Percentiles rank a stretch among this genome's conserved stretches.
These are phyloP conservation scores for Drosophila mayri DNA, from an alignment of 1,140 invertebrate species.

Conservation along the genomic window DNA sequence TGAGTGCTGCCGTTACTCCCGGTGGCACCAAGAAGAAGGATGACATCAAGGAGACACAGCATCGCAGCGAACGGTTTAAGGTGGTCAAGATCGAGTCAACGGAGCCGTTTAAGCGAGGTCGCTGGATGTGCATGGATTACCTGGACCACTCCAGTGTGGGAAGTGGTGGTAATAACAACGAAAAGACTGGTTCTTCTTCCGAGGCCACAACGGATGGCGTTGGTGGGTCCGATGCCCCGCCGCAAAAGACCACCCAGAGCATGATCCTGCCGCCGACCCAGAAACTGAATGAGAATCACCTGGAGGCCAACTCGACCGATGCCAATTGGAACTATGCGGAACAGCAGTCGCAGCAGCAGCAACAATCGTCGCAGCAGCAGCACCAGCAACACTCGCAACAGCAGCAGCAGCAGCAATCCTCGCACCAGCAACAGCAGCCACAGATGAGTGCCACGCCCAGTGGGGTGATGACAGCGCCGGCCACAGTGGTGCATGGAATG, in stretches of 20 bases:
- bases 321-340: conserved; percentile 79
- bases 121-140: conserved; percentile 98
- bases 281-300: conserved; percentile 73
- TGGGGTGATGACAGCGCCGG: conserved; percentile 76
- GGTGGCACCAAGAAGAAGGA: conserved; percentile 87
- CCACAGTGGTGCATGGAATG: conserved; percentile 79
- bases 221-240: conserved; percentile 20
- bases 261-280: conserved; percentile 79
- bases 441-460: conserved; percentile 60
- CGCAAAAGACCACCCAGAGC: conserved; percentile 80
- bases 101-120: conserved; percentile 96
- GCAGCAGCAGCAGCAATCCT: conserved; percentile 26
- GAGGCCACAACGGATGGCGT: conserved; percentile 39
- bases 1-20: conserved; percentile 85
- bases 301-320: conserved; percentile 72
- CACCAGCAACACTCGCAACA: conserved; percentile 25
- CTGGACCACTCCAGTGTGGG: conserved; percentile 90
- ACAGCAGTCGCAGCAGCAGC: conserved; percentile 35
- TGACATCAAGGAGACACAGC: conserved; percentile 89
- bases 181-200: conserved; percentile 76
- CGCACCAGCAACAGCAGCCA: conserved; percentile 31
- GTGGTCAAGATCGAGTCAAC: conserved; percentile 98
- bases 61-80: conserved; percentile 95
- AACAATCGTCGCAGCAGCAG: conserved; percentile 15
- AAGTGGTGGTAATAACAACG: conserved; percentile 68